Evolutionary conservation across 2,888 invertebrate genomes (phyloP).

Genomic region (Agapostemon virescens): DNA sequence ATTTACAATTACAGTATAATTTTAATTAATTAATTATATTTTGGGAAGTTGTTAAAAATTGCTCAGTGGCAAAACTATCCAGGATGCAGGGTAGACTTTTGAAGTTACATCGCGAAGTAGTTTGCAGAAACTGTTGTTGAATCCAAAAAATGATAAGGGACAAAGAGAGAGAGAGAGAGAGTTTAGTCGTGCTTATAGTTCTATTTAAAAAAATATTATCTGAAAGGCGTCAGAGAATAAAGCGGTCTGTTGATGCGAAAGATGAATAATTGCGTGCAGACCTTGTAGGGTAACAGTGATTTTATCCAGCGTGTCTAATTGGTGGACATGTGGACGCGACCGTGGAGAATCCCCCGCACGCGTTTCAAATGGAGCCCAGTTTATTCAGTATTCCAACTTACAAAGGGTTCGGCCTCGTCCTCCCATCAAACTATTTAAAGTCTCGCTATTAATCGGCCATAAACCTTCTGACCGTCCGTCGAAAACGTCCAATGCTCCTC

Average conservation of each 20-base stretch:
- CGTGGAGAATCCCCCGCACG: conserved; percentile 71
- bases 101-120: background rate
- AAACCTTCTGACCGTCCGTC: conserved; percentile 18
- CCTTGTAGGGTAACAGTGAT: conserved; percentile 53
- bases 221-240: conserved; percentile 22
- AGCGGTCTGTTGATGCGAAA: conserved; percentile 39
- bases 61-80: background rate
- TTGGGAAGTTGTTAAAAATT: background rate
- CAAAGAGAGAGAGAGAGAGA: too few species aligned
- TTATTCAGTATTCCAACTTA: conserved; percentile 64
- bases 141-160: background rate
- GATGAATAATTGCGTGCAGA: conserved; percentile 52
- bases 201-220: conserved; percentile 27
- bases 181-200: background rate
- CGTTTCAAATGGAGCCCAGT: conserved; percentile 70
- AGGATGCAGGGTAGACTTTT: background rate
- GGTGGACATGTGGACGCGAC: conserved; percentile 70
- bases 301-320: conserved; percentile 68
- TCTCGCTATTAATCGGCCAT: conserved; percentile 65
- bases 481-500: background rate
- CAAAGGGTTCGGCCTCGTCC: conserved; percentile 71
- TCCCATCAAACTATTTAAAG: conserved; percentile 73
- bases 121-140: background rate
- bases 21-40: background rate
- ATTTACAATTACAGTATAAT: background rate